Evolutionary conservation across 2,113 vertebrate species (phyloP).

Genomic region (Salminus brasiliensis): DNA sequence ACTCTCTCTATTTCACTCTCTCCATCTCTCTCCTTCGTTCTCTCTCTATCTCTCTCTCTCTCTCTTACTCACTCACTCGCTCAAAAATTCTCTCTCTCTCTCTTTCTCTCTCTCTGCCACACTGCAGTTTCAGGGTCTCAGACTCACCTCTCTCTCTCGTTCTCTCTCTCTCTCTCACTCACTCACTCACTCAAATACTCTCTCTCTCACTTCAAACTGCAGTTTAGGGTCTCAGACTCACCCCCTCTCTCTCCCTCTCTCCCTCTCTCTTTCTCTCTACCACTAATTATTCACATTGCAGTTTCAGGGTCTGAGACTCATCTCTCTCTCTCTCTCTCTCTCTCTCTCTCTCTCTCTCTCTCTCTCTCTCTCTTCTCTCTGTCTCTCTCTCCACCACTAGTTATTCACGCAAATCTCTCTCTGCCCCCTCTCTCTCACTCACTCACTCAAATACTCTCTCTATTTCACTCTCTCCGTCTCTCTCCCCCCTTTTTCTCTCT

Average conservation of each 20-base stretch:
- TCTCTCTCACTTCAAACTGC: no score
- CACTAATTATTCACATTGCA: no score
- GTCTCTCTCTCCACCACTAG: conserved; percentile 59
- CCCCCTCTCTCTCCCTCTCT: no score
- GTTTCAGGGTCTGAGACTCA: no score
- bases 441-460: conserved; percentile 73
- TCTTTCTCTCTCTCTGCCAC: neutral
- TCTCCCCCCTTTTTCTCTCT: conserved; percentile 36
- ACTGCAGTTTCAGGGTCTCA: no score
- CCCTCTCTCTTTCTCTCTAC: no score
- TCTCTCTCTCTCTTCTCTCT: conserved; percentile 6
- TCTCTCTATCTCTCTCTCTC: conserved; percentile 69
- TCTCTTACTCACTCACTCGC: no score
- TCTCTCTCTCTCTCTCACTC: conserved; percentile 3
- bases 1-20: no score
- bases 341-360: conserved; percentile 48
- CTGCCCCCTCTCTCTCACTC: conserved; percentile 66
- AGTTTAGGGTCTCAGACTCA: no score
- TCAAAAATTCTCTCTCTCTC: conserved; percentile 40
- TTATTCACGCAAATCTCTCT: no score
- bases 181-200: no score
- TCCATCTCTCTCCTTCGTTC: conserved; percentile 65
- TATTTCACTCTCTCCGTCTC: no score
- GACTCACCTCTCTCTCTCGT: conserved; percentile 49
- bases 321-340: conserved; percentile 43